Evolutionary conservation across 2,797 vertebrate species (phyloP).

Genomic region (Alcedo atthis): DNA sequence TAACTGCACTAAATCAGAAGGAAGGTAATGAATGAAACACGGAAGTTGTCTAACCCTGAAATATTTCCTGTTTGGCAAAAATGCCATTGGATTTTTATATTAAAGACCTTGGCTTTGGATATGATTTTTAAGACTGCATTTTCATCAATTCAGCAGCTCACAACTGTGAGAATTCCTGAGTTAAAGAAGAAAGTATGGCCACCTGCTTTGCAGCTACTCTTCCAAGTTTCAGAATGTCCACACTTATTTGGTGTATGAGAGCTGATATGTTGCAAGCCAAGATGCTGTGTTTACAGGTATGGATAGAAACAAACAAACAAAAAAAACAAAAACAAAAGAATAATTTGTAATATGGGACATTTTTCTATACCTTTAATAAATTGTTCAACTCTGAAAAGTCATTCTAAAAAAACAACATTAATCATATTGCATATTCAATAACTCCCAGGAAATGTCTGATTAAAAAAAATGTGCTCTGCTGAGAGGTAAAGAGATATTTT

Average conservation of each 20-base stretch:
- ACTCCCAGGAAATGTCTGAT: neutral
- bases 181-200: neutral
- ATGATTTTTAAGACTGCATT: slow-evolving; percentile 13
- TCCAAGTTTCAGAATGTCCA: neutral
- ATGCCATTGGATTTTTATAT: neutral
- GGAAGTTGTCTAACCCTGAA: neutral
- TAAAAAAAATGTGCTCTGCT: slow-evolving; percentile 1
- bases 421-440: neutral
- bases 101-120: neutral
- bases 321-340: neutral
- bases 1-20: neutral
- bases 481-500: slow-evolving; percentile 1
- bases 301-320: neutral
- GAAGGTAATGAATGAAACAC: neutral
- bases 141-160: neutral
- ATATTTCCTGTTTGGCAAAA: neutral
- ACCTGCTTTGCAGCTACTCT: neutral
- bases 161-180: neutral
- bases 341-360: neutral
- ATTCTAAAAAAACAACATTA: neutral
- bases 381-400: neutral
- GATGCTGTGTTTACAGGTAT: neutral
- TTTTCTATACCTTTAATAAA: neutral
- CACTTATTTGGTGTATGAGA: neutral
- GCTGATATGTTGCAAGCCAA: neutral